A percentile compares a stretch with the other conserved stretches of the same genome.
phyloP scores from a whole-genome alignment of 2,888 invertebrate species.

The Tineola bisselliella region DNA sequence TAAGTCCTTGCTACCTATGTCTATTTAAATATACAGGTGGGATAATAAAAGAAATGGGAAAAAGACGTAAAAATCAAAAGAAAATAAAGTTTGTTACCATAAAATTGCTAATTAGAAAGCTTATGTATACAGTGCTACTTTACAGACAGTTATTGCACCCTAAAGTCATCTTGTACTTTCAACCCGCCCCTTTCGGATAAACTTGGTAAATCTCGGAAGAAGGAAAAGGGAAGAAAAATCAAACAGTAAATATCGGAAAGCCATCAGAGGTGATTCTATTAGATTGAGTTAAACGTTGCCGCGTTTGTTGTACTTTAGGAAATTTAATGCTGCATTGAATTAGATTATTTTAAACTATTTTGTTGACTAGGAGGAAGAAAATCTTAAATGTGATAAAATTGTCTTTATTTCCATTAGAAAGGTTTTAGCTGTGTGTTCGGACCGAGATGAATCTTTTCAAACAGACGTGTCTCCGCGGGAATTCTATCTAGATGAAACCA shows the following conservation, averaged over 20 bases:
- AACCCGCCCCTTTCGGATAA: slow-evolving; percentile 56
- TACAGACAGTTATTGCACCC: slow-evolving; percentile 33
- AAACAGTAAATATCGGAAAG: slow-evolving; percentile 65
- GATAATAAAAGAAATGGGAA: background rate
- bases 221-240: slow-evolving; percentile 47
- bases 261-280: slow-evolving; percentile 63
- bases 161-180: slow-evolving; percentile 28
- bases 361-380: slow-evolving; percentile 15
- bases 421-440: slow-evolving; percentile 34
- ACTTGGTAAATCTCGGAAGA: slow-evolving; percentile 51
- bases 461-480: slow-evolving; percentile 18
- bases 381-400: background rate
- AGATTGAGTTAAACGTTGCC: slow-evolving; percentile 46
- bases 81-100: background rate
- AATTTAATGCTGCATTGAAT: slow-evolving; percentile 20
- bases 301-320: slow-evolving; percentile 24
- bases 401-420: background rate
- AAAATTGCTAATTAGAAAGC: slow-evolving; percentile 49
- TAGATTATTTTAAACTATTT: slow-evolving; percentile 19
- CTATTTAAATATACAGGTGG: no score
- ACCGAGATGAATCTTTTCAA: slow-evolving; percentile 32
- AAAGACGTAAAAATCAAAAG: background rate
- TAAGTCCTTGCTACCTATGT: no score
- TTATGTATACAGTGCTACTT: slow-evolving; percentile 44
- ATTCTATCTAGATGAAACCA: slow-evolving; percentile 46